phyloP scores from a whole-genome alignment of 2,888 invertebrate genomes.

The Endomychus coccineus region DNA sequence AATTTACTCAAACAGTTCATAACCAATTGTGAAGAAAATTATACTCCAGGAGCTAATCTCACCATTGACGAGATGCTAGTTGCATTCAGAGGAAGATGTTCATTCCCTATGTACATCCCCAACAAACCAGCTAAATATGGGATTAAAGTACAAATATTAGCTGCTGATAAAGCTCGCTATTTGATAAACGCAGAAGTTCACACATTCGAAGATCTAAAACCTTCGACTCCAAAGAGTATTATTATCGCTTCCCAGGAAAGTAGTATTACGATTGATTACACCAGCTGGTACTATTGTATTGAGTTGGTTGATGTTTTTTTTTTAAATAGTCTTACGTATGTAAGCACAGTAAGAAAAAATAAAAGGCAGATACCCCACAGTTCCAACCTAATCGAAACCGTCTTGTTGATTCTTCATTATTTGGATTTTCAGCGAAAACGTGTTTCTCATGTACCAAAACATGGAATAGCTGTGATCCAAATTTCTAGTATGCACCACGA shows the following conservation, averaged over 20 bases:
- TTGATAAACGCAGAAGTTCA: constrained; percentile 2
- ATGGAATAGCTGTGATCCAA: constrained; percentile 20
- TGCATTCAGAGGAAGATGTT: constrained; percentile 19
- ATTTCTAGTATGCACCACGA: constrained; percentile 22
- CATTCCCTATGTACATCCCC: constrained; percentile 21
- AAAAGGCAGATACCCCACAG: too few relatives aligned
- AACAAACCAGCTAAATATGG: constrained; percentile 20
- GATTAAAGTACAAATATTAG: constrained; percentile 3
- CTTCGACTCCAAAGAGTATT: neutral
- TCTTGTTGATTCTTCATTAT: neutral
- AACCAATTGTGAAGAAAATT: constrained; percentile 13
- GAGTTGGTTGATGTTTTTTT: too few relatives aligned
- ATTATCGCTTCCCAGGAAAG: neutral
- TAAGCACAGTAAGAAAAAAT: too few relatives aligned
- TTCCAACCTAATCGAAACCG: neutral
- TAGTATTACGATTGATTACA: neutral
- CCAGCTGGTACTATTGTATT: too few relatives aligned
- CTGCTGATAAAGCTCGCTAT: neutral
- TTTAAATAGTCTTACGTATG: too few relatives aligned
- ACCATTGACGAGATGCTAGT: constrained; percentile 22
- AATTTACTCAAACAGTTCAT: constrained; percentile 17
- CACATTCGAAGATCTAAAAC: neutral
- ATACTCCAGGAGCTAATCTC: constrained; percentile 14
- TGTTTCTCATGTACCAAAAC: constrained; percentile 18
- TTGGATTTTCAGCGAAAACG: neutral